Conservation (phyloP, 2,797 vertebrate species). For the Champsocephalus esox region DNA sequence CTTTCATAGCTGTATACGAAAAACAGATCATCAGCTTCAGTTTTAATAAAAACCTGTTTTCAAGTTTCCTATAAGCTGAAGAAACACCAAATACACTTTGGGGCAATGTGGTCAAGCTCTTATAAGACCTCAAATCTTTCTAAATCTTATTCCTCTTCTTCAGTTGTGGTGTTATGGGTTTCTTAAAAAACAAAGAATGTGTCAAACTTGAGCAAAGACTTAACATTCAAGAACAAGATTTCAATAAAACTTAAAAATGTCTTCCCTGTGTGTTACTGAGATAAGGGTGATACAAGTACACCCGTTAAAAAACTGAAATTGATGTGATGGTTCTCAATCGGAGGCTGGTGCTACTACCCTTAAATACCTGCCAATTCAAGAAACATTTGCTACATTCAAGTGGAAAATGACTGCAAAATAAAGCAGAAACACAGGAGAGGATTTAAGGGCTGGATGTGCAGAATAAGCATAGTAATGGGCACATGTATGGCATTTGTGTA, state of each 20-base stretch:
- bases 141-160: not conserved
- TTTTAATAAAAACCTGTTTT: not conserved
- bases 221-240: constrained; percentile 28
- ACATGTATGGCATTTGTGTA: constrained; percentile 24
- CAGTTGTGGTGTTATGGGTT: not conserved
- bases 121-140: constrained; percentile 10
- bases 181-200: not conserved
- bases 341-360: constrained; percentile 8
- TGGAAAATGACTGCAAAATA: constrained; percentile 34
- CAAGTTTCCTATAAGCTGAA: not conserved
- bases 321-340: constrained; percentile 9
- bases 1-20: constrained; percentile 3
- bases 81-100: constrained; percentile 6
- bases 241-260: constrained; percentile 11
- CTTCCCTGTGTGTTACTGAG: not conserved
- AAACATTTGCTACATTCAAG: constrained; percentile 61
- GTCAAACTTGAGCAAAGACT: not conserved
- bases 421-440: constrained; percentile 45
- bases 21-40: not conserved
- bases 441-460: constrained; percentile 18
- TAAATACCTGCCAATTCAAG: constrained; percentile 33
- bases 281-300: constrained; percentile 2
- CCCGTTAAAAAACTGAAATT: constrained; percentile 4
- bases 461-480: constrained; percentile 24
- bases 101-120: not conserved